Evolutionary conservation across 2,113 vertebrate species (phyloP), one percentile per base, ranked within the genome.

Genomic region (Opisthocomus hoazin): DNA sequence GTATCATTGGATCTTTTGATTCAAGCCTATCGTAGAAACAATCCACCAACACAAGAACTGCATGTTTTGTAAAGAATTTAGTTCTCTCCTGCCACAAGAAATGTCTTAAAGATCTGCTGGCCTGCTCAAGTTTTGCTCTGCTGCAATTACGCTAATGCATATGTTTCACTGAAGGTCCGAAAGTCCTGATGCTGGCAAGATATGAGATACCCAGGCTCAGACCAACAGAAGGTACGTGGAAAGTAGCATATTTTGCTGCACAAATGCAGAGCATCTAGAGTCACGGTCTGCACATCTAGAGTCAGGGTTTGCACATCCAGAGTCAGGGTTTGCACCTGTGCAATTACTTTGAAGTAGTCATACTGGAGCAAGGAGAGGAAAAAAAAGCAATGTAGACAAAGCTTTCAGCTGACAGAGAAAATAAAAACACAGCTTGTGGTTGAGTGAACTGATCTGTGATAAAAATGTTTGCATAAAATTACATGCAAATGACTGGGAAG

Each of bases 381-480:
- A 75, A 66, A 78, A 69, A 79, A 17, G 15, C 48, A 43, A 53
- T 36, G 80, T 50, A 95, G 94, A 96, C 2, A 18, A 91, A 94
- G 86, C 45, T 93, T 96, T 96, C 92, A 84, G 94, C 86, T 94
- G 94, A 96, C 92, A 96, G 89, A 78, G 92, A 96, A 95, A 96
- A 96, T 90, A 95, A 96, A 96, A 96, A 93, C 92, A 95, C 84
- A 87, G 90, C 90, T 95, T 96, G 95, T 94, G 90, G 94, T 93
- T 96, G 95, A 94, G 96, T 92, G 89, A 97, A 93, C 89, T 95
- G 96, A 96, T 97, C 94, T 96, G 86, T 85, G 96, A 97, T 97
- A 95, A 96, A 96, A 96, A 73, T 96, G 94, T 96, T 96, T 96
- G 90, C 95, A 94, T 96, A 95, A 94, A 96, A 96, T 96, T 93